Base-by-base conservation (phyloP, 2,113 vertebrate species). In the Pimephales promelas region DNA sequence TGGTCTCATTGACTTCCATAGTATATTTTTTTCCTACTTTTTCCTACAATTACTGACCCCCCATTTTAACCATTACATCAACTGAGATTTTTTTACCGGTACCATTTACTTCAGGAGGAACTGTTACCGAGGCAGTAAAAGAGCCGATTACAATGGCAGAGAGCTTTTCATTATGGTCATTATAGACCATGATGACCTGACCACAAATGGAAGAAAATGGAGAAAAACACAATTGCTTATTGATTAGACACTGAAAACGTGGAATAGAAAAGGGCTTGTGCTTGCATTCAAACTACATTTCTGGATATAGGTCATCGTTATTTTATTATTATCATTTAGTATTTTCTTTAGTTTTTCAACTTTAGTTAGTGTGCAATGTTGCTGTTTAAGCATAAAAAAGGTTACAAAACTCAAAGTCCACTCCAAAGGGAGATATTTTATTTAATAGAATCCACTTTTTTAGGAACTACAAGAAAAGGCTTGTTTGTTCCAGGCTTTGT, bases 151-250 rank as follows among this genome's bases (percentile, higher is more conserved):
- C 18, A 31, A 13, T n/a, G 22, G 22, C 36, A 45, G 11, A 71
- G n/a, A n/a, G 28, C 10, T 34, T 57, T 34, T n/a, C 52, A 76
- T 57, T 56, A 40, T 76, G 10, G 3, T 76, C 26, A 56, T 1
- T n/a, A n/a, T n/a, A 75, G 2, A 34, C 10, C 22, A 10, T 70
- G 66, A 75, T 34, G 52, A 40, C 31, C 20, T 3, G 34, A 36
- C 74, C 52, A 57, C 47, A 75, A 75, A 75, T 75, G 72, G 18
- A 75, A 54, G 18, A 18, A 28, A 73, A 73, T 52, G 43, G 71
- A 9, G 4, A 28, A 54, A 74, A 49, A 54, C 13, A 76, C 18
- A 57, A 5, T 57, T 40, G 31, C 5, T 36, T 57, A 76, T 76
- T 40, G 74, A 76, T 57, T 76, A 75, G 49, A 77, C 31, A 24